These are phyloP conservation scores for Sorex fumeus DNA, from an alignment of 2,113 vertebrate species.

Conservation along the genomic window DNA sequence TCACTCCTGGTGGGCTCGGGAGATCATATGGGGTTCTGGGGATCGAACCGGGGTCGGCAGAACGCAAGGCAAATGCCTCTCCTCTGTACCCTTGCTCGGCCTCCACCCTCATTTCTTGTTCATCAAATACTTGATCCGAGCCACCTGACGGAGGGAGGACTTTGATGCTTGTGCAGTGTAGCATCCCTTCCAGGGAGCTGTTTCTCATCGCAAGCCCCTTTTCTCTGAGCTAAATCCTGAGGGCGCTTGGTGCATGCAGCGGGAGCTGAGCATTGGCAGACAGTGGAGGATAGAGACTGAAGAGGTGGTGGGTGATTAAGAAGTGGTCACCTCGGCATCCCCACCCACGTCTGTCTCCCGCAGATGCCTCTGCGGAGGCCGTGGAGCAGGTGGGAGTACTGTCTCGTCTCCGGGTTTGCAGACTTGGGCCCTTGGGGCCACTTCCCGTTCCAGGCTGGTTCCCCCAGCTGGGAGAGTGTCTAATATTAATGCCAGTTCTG, in stretches of 20 bases:
- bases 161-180: background rate
- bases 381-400: background rate
- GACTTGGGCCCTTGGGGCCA: background rate
- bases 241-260: background rate
- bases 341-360: background rate
- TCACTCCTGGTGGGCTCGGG: no score
- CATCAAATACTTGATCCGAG: slow-evolving; percentile 6
- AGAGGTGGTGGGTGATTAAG: background rate
- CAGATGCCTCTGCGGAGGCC: background rate
- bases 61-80: no score
- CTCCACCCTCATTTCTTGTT: background rate
- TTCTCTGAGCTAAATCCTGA: background rate
- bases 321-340: background rate
- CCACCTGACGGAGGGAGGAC: background rate
- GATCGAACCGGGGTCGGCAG: no score
- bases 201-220: background rate
- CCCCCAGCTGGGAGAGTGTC: background rate
- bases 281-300: background rate
- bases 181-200: background rate
- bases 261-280: no score
- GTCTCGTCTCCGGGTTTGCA: background rate
- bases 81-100: no score
- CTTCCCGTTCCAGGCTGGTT: background rate
- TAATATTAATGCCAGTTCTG: background rate
- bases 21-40: no score